phyloP scores from a whole-genome alignment of 2,797 vertebrate genomes.

The Chanos chanos region DNA sequence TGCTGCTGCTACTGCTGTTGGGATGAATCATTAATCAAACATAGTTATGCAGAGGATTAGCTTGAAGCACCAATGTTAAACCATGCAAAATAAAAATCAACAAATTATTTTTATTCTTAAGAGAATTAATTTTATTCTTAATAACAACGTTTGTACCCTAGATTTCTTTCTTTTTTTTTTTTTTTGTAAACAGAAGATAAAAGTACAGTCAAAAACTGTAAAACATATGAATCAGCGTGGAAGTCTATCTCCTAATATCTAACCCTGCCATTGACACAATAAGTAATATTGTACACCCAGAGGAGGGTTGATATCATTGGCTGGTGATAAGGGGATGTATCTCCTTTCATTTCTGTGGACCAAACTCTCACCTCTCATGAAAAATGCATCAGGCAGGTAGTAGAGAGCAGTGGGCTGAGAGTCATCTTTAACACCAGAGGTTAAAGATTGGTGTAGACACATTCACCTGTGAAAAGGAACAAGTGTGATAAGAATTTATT shows the following conservation, averaged over 20 bases:
- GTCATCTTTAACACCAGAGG: constrained; percentile 44
- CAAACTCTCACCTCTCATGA: constrained; percentile 41
- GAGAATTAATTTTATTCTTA: no score
- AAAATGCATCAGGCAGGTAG: constrained; percentile 43
- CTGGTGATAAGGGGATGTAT: constrained; percentile 40
- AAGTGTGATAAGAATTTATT: constrained; percentile 30
- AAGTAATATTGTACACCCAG: constrained; percentile 26
- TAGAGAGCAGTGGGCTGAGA: constrained; percentile 33
- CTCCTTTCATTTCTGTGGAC: constrained; percentile 40
- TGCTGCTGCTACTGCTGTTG: no score
- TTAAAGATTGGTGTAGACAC: constrained; percentile 41
- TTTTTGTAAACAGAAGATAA: no score
- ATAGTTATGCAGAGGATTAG: no score
- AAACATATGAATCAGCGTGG: constrained; percentile 28
- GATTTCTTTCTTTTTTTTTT: background rate
- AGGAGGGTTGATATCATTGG: constrained; percentile 46
- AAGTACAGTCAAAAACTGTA: constrained; percentile 21
- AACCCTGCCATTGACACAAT: constrained; percentile 38
- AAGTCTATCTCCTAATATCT: constrained; percentile 40
- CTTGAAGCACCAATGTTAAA: no score
- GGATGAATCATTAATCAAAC: no score
- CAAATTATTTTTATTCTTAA: no score
- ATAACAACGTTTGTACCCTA: no score
- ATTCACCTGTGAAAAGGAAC: constrained; percentile 36
- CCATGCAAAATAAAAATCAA: no score